These are phyloP conservation scores for Drosophila sp. DNA, from an alignment of 1,140 invertebrate genomes.

Conservation along the genomic window DNA sequence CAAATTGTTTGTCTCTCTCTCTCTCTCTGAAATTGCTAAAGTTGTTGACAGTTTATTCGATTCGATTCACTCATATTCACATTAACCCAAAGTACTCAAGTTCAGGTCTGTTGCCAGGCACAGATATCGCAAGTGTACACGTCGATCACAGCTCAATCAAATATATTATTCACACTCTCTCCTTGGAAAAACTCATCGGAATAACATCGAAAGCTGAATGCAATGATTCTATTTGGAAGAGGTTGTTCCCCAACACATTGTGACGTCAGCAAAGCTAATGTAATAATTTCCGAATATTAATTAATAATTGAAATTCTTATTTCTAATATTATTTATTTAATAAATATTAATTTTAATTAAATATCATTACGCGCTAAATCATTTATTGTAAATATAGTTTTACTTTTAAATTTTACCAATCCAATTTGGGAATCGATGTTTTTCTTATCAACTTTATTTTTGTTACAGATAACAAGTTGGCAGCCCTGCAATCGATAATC, in stretches of 20 bases:
- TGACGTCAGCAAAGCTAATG: neutral
- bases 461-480: neutral
- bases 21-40: constrained; percentile 5
- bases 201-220: neutral
- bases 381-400: no score
- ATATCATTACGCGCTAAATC: no score
- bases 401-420: no score
- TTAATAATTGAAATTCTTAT: no score
- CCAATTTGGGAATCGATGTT: no score
- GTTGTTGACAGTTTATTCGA: constrained; percentile 23
- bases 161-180: no score
- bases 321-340: no score
- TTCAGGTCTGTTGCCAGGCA: no score
- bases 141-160: neutral
- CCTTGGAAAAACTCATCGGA: neutral
- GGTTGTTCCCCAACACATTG: neutral
- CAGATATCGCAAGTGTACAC: no score
- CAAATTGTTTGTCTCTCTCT: constrained; percentile 28
- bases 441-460: neutral
- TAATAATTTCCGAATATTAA: no score
- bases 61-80: neutral
- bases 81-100: no score
- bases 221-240: neutral
- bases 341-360: no score
- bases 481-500: neutral